Evolutionary conservation across 2,888 invertebrate species (phyloP), one percentile per base, ranked within the genome.

Genomic region (Microdon myrmicae): DNA sequence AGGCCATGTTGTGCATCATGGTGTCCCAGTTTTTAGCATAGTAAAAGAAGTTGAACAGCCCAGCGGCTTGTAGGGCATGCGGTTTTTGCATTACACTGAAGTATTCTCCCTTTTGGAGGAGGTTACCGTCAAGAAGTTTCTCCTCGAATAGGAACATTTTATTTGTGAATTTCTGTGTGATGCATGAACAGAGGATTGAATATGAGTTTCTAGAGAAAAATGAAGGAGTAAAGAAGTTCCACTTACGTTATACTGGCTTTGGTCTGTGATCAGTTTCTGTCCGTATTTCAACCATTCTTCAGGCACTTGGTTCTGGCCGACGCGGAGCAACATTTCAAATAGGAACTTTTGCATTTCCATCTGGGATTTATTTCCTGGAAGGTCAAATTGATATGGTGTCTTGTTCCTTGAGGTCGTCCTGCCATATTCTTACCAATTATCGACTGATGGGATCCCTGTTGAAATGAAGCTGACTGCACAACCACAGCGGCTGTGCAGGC

Each of bases 21-120:
- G 86, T 86, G 6, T 85, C 82, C 75, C 84, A 89, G 72, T 87
- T 85, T 73, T 87, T 87, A 49, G 88, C 87, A 54, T 85, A 84
- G 76, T 83, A 83, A 41, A 90, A 80, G 13, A 87, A 77, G 71
- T 87, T 83, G 79, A 86, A 86, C 5, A 90, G 75, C 5, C 84
- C 83, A 9, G 83, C 74, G 4, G 84, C 85, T 73, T 64, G 58
- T 6, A 89, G 85, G 2, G 58, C 13, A 10, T 64, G 58, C 7
- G 41, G 23, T 5, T 44, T 14, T 9, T 41, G 29, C 10, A 53
- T 51, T 12, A 16, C 37, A 20, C 67, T 49, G 25, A 53, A 64
- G 49, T 68, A 69, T 9, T 68, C 55, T 25, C 45, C 68, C 3
- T 64, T 14, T 5, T 43, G 44, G 22, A 67, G 31, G 12, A 69